Base-by-base conservation (phyloP, 2,888 invertebrate species). In the Venusia cambrica region DNA sequence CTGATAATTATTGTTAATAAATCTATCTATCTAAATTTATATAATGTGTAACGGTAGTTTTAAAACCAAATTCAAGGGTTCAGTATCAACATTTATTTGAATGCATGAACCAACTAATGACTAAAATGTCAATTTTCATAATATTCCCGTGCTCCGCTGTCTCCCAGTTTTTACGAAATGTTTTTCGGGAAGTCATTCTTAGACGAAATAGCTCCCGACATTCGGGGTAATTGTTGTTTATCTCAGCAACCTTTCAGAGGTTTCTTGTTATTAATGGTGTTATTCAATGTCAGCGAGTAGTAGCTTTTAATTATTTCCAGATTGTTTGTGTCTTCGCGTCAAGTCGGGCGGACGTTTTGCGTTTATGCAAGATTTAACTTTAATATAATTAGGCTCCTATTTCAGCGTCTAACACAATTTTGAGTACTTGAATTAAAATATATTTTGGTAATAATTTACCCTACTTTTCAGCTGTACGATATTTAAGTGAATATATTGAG, bases 231-330 rank as follows among this genome's bases (percentile, higher is more conserved):
- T 72, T 73, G 70, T 76, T 79, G 69, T 78, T 80, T 79, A 79
- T 77, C 73, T 77, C 62, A 60, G 58, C 61, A 72, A 73, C 64
- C n/a, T 74, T 75, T 75, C 68, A 60, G 73, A 64, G 72, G 70
- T 64, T 73, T 65, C 72, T 57, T 62, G 65, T 79, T 76, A 81
- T 81, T 79, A 80, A 83, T 78, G 78, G 69, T 74, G 67, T 78
- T 77, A 70, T 79, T 71, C 73, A 72, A 71, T 68, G 73, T 73
- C 73, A 66, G 61, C 62, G 51, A 73, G 58, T 66, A 65, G 66
- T 72, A 73, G 67, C 69, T 73, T 78, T 79, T 77, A 79, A 83
- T 81, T 80, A 80, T 79, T 74, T 80, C 72, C 71, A 57, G 54
- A 59, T 62, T 65, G 64, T 66, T 70, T 67, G 58, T 57, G 66